phyloP scores from a whole-genome alignment of 2,113 vertebrate genomes.

The Apeltes quadracus region DNA sequence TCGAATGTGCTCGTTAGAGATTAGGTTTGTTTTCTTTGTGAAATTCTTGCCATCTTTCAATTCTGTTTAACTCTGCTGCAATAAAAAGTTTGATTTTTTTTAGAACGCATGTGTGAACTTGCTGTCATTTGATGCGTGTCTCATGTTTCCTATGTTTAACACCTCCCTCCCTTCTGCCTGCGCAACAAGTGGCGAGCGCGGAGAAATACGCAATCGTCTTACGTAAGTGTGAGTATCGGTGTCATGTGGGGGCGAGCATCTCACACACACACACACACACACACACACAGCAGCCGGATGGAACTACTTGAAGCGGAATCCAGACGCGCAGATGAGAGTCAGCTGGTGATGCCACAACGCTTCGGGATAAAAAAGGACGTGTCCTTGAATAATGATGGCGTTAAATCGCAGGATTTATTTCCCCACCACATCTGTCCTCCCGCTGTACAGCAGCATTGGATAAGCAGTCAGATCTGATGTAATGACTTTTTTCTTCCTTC shows the following conservation, averaged over 20 bases:
- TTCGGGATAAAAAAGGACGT: neutral
- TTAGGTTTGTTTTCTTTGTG: neutral
- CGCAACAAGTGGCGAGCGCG: constrained; percentile 71
- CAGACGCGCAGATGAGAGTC: neutral
- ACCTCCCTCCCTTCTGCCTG: constrained; percentile 38
- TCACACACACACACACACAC: neutral
- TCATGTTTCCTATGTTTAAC: constrained; percentile 44
- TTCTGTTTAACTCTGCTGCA: neutral
- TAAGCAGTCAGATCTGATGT: constrained; percentile 1
- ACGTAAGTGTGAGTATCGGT: constrained; percentile 67
- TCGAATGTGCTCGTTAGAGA: neutral
- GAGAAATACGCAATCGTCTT: constrained; percentile 75
- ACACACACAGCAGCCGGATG: neutral
- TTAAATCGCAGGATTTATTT: constrained; percentile 1
- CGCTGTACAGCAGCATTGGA: constrained; percentile 21
- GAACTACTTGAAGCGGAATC: constrained; percentile 32
- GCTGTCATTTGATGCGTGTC: neutral
- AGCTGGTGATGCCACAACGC: neutral
- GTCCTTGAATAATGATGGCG: constrained; percentile 24
- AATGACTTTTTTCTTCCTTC: neutral
- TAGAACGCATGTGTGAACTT: neutral
- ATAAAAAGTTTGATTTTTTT: neutral
- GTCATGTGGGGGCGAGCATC: constrained; percentile 48
- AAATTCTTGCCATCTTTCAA: neutral
- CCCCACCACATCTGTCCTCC: neutral